Percentiles rank a stretch among this genome's conserved stretches.
Conservation (phyloP, 1,140 invertebrate species). For the Zaprionus kolodkinae region DNA sequence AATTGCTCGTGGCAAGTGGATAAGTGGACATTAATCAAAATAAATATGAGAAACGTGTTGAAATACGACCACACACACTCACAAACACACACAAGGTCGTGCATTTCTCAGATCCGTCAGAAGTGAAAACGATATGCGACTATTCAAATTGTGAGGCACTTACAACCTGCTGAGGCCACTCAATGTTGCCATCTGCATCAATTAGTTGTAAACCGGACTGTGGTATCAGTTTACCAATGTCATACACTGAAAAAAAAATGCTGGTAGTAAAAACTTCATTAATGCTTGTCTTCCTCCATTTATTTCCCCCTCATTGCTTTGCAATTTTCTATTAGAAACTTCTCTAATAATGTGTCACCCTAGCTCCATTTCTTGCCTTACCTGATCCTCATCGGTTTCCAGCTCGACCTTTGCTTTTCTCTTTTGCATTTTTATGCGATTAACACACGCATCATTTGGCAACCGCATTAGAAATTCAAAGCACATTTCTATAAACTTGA, state of each 20-base stretch:
- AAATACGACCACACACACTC: slow-evolving; percentile 64
- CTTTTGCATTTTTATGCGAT: slow-evolving; percentile 39
- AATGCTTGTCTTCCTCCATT: too few species aligned
- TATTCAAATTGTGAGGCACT: slow-evolving; percentile 31
- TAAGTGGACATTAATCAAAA: slow-evolving; percentile 82
- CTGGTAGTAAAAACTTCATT: too few species aligned
- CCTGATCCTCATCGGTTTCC: too few species aligned
- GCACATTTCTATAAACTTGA: slow-evolving; percentile 59
- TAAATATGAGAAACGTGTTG: slow-evolving; percentile 81
- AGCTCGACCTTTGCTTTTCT: slow-evolving; percentile 20
- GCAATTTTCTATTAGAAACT: neutral
- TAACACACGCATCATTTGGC: slow-evolving; percentile 47
- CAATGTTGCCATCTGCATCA: slow-evolving; percentile 5
- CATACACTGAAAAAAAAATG: neutral
- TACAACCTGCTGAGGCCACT: slow-evolving; percentile 5
- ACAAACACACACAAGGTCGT: slow-evolving; percentile 5
- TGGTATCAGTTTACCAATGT: neutral
- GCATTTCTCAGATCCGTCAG: neutral
- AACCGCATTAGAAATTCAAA: slow-evolving; percentile 70
- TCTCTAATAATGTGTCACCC: slow-evolving; percentile 24
- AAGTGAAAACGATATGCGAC: slow-evolving; percentile 33
- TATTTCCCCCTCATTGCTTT: too few species aligned
- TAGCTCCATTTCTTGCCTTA: too few species aligned
- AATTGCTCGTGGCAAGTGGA: slow-evolving; percentile 80
- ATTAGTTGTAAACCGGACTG: slow-evolving; percentile 7